phyloP scores from a whole-genome alignment of 1,140 invertebrate genomes.

The Saccostrea cuccullata region DNA sequence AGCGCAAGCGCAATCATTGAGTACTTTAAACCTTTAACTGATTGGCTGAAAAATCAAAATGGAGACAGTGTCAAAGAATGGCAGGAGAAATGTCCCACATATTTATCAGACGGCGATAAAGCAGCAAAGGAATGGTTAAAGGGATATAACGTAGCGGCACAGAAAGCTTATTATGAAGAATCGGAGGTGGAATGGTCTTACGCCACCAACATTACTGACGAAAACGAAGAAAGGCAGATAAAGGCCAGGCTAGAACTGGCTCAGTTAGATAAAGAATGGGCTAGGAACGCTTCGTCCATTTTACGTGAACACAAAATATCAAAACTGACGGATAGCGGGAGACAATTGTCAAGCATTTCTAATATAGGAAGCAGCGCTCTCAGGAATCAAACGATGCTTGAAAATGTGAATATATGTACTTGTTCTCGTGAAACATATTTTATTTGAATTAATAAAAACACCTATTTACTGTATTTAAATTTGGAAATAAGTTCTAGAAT shows the following conservation, averaged over 20 bases:
- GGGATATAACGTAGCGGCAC: conserved; percentile 52
- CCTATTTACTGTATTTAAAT: too few species aligned
- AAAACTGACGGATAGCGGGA: conserved; percentile 83
- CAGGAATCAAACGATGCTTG: conserved; percentile 55
- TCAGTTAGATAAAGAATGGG: conserved; percentile 67
- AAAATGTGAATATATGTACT: conserved; percentile 75
- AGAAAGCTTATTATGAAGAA: conserved; percentile 28
- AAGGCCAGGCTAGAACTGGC: conserved; percentile 46
- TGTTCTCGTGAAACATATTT: too few species aligned
- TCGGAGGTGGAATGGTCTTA: conserved; percentile 62
- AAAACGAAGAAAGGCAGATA: conserved; percentile 47
- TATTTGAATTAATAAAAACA: too few species aligned
- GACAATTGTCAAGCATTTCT: conserved; percentile 88
- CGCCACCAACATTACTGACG: conserved; percentile 65
- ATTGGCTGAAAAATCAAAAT: conserved; percentile 84
- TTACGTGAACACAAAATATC: conserved; percentile 82
- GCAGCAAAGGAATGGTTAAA: conserved; percentile 53
- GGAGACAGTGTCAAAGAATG: conserved; percentile 61
- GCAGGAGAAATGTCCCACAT: conserved; percentile 46
- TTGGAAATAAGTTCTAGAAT: too few species aligned
- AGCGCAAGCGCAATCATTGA: conserved; percentile 83
- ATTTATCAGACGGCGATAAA: conserved; percentile 35
- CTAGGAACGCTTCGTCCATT: conserved; percentile 75
- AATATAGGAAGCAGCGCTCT: conserved; percentile 88
- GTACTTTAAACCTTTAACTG: conserved; percentile 81